Evolutionary conservation across 2,113 vertebrate genomes (phyloP).

Genomic region (Corythoichthys haematopterus): DNA sequence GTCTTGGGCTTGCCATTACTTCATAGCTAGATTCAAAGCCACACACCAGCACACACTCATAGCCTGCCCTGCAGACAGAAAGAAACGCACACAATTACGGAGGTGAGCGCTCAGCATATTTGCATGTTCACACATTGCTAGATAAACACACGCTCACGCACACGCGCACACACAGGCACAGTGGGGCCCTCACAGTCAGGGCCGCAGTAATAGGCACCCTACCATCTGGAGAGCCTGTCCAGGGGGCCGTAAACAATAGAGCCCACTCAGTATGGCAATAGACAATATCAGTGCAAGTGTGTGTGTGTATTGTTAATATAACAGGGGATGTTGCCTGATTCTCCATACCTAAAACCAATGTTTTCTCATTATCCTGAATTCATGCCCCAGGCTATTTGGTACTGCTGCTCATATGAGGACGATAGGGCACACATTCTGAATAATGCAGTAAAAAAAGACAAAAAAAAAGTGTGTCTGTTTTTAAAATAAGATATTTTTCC

Average conservation of each 20-base stretch:
- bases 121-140: conserved; percentile 26
- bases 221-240: conserved; percentile 68
- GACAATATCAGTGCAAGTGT: conserved; percentile 33
- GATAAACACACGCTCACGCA: conserved; percentile 9
- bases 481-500: conserved; percentile 18
- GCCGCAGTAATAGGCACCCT: conserved; percentile 65
- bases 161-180: conserved; percentile 23
- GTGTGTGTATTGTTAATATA: conserved; percentile 27
- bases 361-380: conserved; percentile 58
- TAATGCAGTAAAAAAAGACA: conserved; percentile 43
- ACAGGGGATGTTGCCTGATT: conserved; percentile 33
- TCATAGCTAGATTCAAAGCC: conserved; percentile 4
- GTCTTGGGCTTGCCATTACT: conserved; percentile 46
- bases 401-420: conserved; percentile 27
- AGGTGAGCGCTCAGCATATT: conserved; percentile 29
- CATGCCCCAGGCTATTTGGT: conserved; percentile 49
- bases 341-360: conserved; percentile 54
- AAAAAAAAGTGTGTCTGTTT: conserved; percentile 16
- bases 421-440: conserved; percentile 34
- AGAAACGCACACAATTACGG: conserved; percentile 16
- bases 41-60: conserved; percentile 8
- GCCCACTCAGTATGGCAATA: conserved; percentile 50
- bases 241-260: conserved; percentile 65
- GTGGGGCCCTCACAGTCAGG: conserved; percentile 62
- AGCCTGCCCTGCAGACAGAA: conserved; percentile 32